Evolutionary conservation across 2,888 invertebrate species (phyloP).

Genomic region (Cecidostiba fungosa): DNA sequence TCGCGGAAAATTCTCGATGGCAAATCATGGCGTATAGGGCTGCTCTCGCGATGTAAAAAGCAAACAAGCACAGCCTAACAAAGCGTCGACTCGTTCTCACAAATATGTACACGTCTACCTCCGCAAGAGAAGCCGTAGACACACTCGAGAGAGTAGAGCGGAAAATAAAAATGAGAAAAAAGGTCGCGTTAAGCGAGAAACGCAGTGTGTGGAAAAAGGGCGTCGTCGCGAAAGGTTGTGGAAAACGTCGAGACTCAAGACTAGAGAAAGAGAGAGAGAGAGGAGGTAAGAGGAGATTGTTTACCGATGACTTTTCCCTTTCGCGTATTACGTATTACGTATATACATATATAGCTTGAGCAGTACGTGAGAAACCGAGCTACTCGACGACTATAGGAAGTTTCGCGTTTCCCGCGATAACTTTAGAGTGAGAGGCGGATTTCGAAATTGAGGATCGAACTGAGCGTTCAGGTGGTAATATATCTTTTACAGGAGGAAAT

Average conservation of each 20-base stretch:
- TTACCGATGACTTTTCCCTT: neutral
- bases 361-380: neutral
- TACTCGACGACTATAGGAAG: neutral
- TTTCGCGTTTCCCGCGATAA: neutral
- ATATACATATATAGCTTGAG: neutral
- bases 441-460: neutral
- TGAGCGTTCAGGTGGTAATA: neutral
- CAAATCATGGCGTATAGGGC: neutral
- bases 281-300: neutral
- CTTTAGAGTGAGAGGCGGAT: neutral
- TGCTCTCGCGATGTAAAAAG: constrained; percentile 13
- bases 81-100: neutral
- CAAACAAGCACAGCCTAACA: constrained; percentile 10
- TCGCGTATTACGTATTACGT: no score
- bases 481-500: neutral
- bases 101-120: neutral
- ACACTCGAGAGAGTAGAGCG: neutral
- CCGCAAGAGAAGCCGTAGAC: neutral
- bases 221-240: neutral
- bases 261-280: neutral
- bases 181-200: neutral
- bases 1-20: constrained; percentile 2
- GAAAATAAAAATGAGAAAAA: neutral
- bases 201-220: neutral
- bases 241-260: neutral